Evolutionary conservation across 92 coral and sea anemone species (phyloP), one percentile per base, ranked within the genome.

Genomic region (Heliopora coerulea): DNA sequence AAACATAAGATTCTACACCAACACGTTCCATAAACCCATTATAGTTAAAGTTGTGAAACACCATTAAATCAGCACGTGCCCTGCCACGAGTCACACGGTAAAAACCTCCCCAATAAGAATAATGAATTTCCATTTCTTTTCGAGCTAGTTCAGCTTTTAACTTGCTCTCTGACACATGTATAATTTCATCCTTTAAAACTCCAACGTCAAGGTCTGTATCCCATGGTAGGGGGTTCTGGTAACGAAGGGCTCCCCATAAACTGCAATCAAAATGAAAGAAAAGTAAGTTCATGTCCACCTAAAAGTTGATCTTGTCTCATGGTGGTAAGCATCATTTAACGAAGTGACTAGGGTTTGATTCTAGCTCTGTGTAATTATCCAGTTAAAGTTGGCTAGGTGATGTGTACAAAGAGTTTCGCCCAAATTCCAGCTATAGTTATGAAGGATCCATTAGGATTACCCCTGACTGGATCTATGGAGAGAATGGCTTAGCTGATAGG

Each of bases 201-300:
- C 96, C 96, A 78, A 85, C 69, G 75, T 89, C 96, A 40, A 89
- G 75, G 75, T 89, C 96, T 23, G 78, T 89, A 58, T 89, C 96
- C 96, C 96, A 89, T 12, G 89, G 96, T 29, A 89, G 78, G 8
- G 96, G 96, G 12, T 57, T 78, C 27, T 68, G 75, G 68, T 89
- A 76, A 10, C 96, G 81, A 11, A 89, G 59, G 18, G 88, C 96
- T 62, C 96, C 96, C 90, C 89, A 89, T 28, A 89, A 54, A 40
- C 96, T 89, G 78, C 1, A 56, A 74, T 31, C 59, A 14, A 39
- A 28, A 57, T 23, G 2, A 17, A 30, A 26, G 33, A 28, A 52
- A 42, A 15, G 49, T n/a, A n/a, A n/a, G n/a, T n/a, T n/a, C n/a
- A n/a, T n/a, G n/a, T n/a, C n/a, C n/a, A n/a, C n/a, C n/a, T n/a